Evolutionary conservation across 2,113 vertebrate species (phyloP).

Genomic region (Columba livia): DNA sequence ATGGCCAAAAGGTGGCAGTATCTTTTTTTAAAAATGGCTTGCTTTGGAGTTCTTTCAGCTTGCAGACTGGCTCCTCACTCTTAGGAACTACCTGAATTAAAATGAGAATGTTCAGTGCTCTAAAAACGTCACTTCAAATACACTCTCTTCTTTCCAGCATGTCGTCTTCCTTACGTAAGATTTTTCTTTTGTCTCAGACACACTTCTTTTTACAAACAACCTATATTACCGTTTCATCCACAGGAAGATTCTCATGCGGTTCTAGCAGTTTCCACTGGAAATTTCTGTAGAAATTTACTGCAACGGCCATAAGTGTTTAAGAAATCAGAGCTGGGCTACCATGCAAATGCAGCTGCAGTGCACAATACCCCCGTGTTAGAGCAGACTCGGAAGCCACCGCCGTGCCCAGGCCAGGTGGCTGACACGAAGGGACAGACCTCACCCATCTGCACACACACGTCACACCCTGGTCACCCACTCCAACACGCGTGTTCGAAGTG

Average conservation of each 20-base stretch:
- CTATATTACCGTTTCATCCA: background rate
- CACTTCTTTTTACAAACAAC: background rate
- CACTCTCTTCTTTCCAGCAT: background rate
- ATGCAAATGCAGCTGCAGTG: background rate
- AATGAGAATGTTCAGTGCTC: background rate
- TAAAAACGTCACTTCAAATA: background rate
- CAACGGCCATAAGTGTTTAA: background rate
- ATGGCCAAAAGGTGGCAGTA: constrained; percentile 90
- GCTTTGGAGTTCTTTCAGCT: constrained; percentile 78
- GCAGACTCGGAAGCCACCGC: background rate
- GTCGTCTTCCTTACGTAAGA: background rate
- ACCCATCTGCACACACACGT: background rate
- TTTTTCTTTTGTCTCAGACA: background rate
- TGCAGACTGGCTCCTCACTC: constrained; percentile 71
- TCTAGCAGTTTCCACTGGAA: background rate
- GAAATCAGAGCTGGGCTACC: background rate
- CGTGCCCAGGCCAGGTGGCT: background rate
- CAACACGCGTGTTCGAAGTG: background rate
- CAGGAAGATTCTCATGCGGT: background rate
- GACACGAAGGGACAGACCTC: background rate
- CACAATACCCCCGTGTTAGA: accelerated
- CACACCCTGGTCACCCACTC: background rate
- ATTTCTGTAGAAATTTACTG: background rate
- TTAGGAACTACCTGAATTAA: constrained; percentile 59
- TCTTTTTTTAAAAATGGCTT: constrained; percentile 65